These are phyloP conservation scores for Drosophila macrospina DNA, from an alignment of 2,888 invertebrate species.

Conservation along the genomic window DNA sequence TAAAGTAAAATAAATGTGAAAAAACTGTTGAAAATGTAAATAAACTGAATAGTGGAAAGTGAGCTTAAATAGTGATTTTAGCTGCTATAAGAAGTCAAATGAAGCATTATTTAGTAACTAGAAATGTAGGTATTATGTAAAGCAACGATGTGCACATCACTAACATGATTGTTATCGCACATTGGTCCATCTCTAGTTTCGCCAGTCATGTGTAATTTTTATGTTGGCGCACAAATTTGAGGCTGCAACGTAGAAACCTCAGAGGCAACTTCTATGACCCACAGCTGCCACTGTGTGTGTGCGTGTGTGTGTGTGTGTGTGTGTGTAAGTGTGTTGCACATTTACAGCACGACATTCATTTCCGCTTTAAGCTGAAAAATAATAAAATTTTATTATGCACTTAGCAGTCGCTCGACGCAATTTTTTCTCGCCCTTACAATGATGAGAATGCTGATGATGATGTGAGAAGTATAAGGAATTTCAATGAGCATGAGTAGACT, in stretches of 20 bases:
- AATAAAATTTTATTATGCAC: constrained; percentile 77
- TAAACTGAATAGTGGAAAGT: too few species aligned
- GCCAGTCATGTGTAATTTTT: constrained; percentile 11
- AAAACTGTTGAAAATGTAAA: neutral
- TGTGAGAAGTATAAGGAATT: constrained; percentile 20
- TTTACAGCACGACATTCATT: constrained; percentile 62
- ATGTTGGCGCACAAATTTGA: constrained; percentile 24
- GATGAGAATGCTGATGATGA: constrained; percentile 39
- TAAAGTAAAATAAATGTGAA: neutral
- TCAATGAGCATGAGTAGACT: neutral
- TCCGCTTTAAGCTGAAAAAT: constrained; percentile 64
- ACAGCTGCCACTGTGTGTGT: constrained; percentile 5
- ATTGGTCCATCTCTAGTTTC: constrained; percentile 14
- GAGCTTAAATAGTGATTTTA: too few species aligned
- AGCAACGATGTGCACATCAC: too few species aligned
- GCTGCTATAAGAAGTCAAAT: too few species aligned
- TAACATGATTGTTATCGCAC: neutral
- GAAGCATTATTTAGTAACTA: too few species aligned
- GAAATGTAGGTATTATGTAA: too few species aligned
- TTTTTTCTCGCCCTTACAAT: constrained; percentile 34
- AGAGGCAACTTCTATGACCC: constrained; percentile 11
- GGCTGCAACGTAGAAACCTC: constrained; percentile 22
- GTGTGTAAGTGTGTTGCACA: constrained; percentile 30
- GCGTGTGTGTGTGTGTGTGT: constrained; percentile 9
- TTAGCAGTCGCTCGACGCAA: constrained; percentile 60